Evolutionary conservation across 2,888 invertebrate species (phyloP).

Genomic region (Pseudeuparius sepicola): DNA sequence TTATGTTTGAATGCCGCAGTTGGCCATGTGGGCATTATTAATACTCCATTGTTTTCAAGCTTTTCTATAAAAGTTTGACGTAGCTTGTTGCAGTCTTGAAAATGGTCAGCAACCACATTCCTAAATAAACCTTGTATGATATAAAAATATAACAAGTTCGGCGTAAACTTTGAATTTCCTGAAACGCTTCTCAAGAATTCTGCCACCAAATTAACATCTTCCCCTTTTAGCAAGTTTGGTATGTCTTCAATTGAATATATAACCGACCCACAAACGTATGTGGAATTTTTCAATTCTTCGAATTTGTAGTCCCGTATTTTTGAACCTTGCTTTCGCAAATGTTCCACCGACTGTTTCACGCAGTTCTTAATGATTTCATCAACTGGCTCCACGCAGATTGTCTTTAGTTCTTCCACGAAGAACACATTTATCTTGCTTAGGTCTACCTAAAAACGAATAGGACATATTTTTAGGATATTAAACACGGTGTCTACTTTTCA

Average conservation of each 20-base stretch:
- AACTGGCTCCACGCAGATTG: conserved; percentile 10
- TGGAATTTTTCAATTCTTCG: conserved; percentile 23
- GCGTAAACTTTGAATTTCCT: conserved; percentile 37
- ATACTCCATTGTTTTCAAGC: conserved; percentile 60
- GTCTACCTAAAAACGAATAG: conserved; percentile 17
- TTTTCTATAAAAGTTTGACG: conserved; percentile 38
- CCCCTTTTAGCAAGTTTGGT: conserved; percentile 17
- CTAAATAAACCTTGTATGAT: conserved; percentile 15
- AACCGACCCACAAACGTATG: conserved; percentile 8
- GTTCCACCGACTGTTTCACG: conserved; percentile 41
- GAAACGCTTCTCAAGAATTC: conserved; percentile 35
- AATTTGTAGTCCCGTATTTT: conserved; percentile 30
- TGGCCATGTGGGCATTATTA: conserved; percentile 63
- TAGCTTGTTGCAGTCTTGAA: too few relatives aligned
- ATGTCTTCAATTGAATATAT: conserved; percentile 12
- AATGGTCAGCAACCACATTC: conserved; percentile 21
- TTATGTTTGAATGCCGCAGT: too few relatives aligned
- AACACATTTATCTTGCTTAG: conserved; percentile 20
- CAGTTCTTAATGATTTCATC: conserved; percentile 41
- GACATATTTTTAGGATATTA: conserved; percentile 6
- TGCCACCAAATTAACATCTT: conserved; percentile 25
- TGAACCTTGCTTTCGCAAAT: conserved; percentile 36
- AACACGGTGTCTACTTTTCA: too few relatives aligned
- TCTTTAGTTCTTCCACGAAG: conserved; percentile 16
- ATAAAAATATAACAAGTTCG: conserved; percentile 26